Evolutionary conservation across 2,797 vertebrate genomes (phyloP).

Genomic region (Peromyscus aztecus): DNA sequence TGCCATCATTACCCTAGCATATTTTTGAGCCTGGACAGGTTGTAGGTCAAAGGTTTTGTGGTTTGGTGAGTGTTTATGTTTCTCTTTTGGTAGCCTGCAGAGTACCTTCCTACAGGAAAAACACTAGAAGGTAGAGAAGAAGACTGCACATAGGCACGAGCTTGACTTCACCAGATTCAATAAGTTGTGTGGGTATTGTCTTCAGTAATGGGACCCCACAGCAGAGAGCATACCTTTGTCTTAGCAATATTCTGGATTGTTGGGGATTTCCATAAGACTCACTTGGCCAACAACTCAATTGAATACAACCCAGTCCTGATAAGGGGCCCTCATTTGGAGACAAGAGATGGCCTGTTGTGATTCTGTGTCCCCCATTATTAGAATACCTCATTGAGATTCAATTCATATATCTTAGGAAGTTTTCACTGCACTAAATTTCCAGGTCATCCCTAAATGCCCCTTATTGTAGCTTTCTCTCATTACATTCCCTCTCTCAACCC

Average conservation of each 20-base stretch:
- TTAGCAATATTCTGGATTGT: neutral
- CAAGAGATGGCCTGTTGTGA: neutral
- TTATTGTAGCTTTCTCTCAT: neutral
- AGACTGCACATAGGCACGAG: neutral
- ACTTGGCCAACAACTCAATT: neutral
- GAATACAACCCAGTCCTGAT: neutral
- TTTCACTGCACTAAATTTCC: neutral
- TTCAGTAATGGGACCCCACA: neutral
- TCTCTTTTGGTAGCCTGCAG: neutral
- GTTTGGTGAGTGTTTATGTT: neutral
- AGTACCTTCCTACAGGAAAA: neutral
- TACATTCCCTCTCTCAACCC: neutral
- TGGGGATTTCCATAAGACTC: neutral
- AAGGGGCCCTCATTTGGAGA: neutral
- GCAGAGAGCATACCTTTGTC: neutral
- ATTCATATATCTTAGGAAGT: neutral
- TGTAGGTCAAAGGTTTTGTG: neutral
- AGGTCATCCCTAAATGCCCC: neutral
- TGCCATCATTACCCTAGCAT: neutral
- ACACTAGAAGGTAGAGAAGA: neutral
- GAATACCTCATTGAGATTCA: neutral
- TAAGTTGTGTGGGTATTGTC: neutral
- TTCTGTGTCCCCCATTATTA: neutral
- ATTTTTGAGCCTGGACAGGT: neutral
- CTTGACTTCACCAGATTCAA: neutral